Conservation (phyloP, 2,888 invertebrate genomes). For the Idaea straminata region DNA sequence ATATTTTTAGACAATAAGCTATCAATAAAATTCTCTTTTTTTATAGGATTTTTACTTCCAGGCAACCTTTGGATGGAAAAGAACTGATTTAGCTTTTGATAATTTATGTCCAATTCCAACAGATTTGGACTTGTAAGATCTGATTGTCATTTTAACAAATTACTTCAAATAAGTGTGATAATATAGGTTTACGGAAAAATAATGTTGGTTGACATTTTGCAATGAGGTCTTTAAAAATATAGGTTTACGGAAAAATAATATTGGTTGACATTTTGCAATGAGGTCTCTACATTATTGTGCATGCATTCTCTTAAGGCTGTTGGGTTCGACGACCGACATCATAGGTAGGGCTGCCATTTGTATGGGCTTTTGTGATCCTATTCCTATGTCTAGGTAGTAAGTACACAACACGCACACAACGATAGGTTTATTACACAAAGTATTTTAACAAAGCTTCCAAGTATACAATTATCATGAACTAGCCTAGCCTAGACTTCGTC, state of each 20-base stretch:
- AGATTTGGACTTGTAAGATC: no score
- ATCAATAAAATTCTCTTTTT: no score
- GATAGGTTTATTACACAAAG: not conserved
- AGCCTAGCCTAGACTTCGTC: no score
- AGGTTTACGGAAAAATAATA: constrained; percentile 28
- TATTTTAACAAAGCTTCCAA: not conserved
- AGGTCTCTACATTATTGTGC: constrained; percentile 59
- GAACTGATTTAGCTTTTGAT: no score
- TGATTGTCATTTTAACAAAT: no score
- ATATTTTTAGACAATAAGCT: no score
- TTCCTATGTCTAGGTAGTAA: no score
- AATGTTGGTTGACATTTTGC: constrained; percentile 40
- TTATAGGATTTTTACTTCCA: no score
- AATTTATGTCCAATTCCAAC: no score
- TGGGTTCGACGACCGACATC: constrained; percentile 37
- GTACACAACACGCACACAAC: not conserved
- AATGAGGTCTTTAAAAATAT: constrained; percentile 35
- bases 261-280: constrained; percentile 43
- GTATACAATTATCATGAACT: not conserved
- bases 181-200: constrained; percentile 29
- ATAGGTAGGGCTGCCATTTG: constrained; percentile 12
- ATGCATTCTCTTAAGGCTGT: constrained; percentile 54
- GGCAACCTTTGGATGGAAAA: no score
- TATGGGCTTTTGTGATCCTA: not conserved
- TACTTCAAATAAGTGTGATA: constrained; percentile 14